Evolutionary conservation across 2,888 invertebrate genomes (phyloP), one percentile per base, ranked within the genome.

Genomic region (Creontiades dilutus): DNA sequence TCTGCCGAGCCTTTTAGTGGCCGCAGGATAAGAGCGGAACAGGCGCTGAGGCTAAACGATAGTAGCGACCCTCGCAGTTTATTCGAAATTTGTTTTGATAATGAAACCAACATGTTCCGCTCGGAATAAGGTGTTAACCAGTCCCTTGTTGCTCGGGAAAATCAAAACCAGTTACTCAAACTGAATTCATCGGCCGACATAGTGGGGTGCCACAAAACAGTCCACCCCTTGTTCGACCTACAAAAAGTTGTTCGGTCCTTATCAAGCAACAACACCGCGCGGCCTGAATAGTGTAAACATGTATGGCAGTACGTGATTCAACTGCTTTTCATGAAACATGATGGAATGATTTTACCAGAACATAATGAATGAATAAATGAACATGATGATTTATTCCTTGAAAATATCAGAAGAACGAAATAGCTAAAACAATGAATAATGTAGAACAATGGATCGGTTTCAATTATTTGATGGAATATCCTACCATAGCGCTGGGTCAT

Each of bases 31-130:
- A 19, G 61, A 68, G 68, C 12, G 23, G 68, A 68, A 23, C 68
- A 68, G 68, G 27, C 23, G 23, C 19, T 68, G 23, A 13, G 12
- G 23, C 68, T 68, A 68, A 68, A 68, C 68, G 68, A 68, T 68
- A 12, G 27, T 11, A 68, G 23, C 23, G 23, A 68, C 68, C 68
- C n/a, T n/a, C 23, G 52, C 3, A 13, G 52, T 68, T 68, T 68
- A 68, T 27, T 23, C 68, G 68, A 68, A 68, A 68, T 68, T 68
- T 68, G 68, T 68, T 68, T 27, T 68, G 27, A 68, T 27, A 19
- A 68, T 68, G 23, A 68, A 23, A 3, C 23, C 23, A 13, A 27
- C 13, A 27, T 7, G 27, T 23, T 68, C 61, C 19, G 16, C 19
- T 16, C 13, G 68, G 27, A 68, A 27, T 68, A 11, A 23, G 23